These are phyloP conservation scores for Brenthis ino DNA, from an alignment of 2,888 invertebrate species.

Conservation along the genomic window DNA sequence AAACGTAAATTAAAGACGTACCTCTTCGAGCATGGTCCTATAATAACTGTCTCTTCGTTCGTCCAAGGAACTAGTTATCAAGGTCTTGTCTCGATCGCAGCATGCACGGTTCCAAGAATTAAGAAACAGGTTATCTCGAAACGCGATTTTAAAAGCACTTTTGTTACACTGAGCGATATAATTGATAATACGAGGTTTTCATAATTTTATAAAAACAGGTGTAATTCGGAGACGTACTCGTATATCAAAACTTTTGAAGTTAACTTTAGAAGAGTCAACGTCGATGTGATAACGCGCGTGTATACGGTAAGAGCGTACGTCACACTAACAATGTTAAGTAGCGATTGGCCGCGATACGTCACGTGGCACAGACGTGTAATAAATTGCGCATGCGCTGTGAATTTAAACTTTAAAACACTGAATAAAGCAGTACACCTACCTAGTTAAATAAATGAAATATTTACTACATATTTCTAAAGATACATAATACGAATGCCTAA, in stretches of 20 bases:
- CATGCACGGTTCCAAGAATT: conserved; percentile 75
- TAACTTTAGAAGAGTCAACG: conserved; percentile 55
- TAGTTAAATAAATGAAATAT: no score
- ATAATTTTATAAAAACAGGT: conserved; percentile 27
- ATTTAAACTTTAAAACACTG: conserved; percentile 11
- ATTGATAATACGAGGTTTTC: conserved; percentile 30
- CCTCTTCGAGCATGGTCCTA: conserved; percentile 80
- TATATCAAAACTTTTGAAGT: conserved; percentile 46
- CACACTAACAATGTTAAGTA: conserved; percentile 59
- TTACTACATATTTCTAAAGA: no score
- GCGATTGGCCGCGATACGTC: conserved; percentile 64
- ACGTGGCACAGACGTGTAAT: conserved; percentile 64
- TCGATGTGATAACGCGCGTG: conserved; percentile 54
- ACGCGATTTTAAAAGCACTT: conserved; percentile 48
- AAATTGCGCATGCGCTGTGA: conserved; percentile 64
- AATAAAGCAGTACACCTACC: background rate
- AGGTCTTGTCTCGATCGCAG: conserved; percentile 78
- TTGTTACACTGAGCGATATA: conserved; percentile 40
- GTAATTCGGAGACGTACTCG: conserved; percentile 34
- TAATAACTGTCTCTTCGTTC: conserved; percentile 77
- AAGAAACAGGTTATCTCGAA: conserved; percentile 66
- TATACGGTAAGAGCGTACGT: conserved; percentile 54
- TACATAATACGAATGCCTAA: no score
- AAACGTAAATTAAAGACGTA: conserved; percentile 78
- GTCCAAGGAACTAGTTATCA: conserved; percentile 82